A percentile compares a stretch with the other conserved stretches of the same genome.
These are phyloP conservation scores for Drosophila formosana DNA, from an alignment of 2,888 invertebrate genomes.

Conservation along the genomic window DNA sequence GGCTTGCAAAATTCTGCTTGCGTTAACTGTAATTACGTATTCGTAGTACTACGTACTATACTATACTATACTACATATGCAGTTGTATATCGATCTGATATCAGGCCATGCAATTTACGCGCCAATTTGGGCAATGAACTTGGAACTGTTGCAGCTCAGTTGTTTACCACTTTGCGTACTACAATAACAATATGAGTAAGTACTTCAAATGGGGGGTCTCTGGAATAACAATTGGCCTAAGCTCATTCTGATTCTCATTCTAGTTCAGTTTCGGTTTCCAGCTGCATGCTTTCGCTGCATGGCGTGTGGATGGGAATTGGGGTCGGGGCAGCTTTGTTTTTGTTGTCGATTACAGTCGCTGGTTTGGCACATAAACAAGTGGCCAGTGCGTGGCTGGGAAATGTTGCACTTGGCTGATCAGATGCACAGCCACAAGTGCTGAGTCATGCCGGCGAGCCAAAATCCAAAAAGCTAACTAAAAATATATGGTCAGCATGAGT, in stretches of 20 bases:
- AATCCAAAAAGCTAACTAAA: slow-evolving; percentile 26
- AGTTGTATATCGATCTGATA: slow-evolving; percentile 8
- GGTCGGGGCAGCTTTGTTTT: slow-evolving; percentile 12
- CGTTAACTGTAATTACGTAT: slow-evolving; percentile 21
- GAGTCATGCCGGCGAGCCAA: slow-evolving; percentile 55
- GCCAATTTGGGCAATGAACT: slow-evolving; percentile 76
- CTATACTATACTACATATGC: slow-evolving; percentile 1
- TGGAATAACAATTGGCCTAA: slow-evolving; percentile 15
- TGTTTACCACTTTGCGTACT: slow-evolving; percentile 22
- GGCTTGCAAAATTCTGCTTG: slow-evolving; percentile 50
- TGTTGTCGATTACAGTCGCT: slow-evolving; percentile 9
- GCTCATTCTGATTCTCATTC: neutral
- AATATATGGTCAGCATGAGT: slow-evolving; percentile 47
- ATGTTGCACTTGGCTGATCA: slow-evolving; percentile 25
- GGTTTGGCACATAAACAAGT: slow-evolving; percentile 41
- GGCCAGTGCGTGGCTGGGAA: slow-evolving; percentile 43
- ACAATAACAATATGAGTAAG: slow-evolving; percentile 5
- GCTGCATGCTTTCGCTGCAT: slow-evolving; percentile 41
- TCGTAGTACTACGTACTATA: slow-evolving; percentile 11
- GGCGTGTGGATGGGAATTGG: slow-evolving; percentile 23
- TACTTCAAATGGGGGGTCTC: neutral
- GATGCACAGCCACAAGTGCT: slow-evolving; percentile 48
- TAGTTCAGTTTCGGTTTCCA: slow-evolving; percentile 2
- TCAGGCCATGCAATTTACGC: slow-evolving; percentile 61
- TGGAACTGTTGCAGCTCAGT: slow-evolving; percentile 14